Percentiles rank a stretch among this genome's conserved stretches.
Evolutionary conservation across 2,888 invertebrate genomes (phyloP).

Genomic region (Volucella bombylans): DNA sequence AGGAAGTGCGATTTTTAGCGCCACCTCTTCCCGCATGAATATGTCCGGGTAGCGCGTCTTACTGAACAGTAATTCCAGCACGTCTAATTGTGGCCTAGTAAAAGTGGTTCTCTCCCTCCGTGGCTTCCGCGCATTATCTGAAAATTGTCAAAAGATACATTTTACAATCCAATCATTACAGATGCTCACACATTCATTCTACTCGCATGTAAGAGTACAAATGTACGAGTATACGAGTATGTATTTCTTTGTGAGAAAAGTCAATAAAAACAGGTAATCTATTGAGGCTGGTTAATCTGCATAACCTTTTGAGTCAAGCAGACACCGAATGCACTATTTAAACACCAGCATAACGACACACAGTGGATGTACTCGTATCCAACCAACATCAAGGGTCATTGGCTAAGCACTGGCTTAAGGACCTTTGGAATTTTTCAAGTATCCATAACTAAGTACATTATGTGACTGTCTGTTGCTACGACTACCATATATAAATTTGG

Average conservation of each 20-base stretch:
- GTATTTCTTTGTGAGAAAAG: slow-evolving; percentile 14
- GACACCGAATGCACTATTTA: slow-evolving; percentile 47
- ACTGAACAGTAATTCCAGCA: slow-evolving; percentile 93
- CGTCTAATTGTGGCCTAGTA: slow-evolving; percentile 95
- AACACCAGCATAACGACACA: slow-evolving; percentile 40
- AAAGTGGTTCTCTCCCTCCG: slow-evolving; percentile 97
- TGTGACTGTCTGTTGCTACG: slow-evolving; percentile 2
- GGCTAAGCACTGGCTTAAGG: slow-evolving; percentile 53
- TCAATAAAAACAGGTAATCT: slow-evolving; percentile 33
- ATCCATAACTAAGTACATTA: slow-evolving; percentile 59
- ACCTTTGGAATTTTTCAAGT: slow-evolving; percentile 65
- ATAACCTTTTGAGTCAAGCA: slow-evolving; percentile 50
- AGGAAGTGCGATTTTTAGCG: slow-evolving; percentile 95
- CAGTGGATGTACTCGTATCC: slow-evolving; percentile 4
- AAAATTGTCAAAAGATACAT: slow-evolving; percentile 64
- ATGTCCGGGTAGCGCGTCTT: slow-evolving; percentile 98
- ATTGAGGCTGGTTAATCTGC: slow-evolving; percentile 3
- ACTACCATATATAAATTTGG: slow-evolving; percentile 29
- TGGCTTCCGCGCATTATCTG: slow-evolving; percentile 91
- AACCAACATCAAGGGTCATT: slow-evolving; percentile 53
- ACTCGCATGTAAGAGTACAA: too few species aligned
- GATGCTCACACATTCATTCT: too few species aligned
- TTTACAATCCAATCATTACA: slow-evolving; percentile 41
- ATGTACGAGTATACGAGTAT: too few species aligned
- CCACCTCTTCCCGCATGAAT: slow-evolving; percentile 98